Evolutionary conservation across 2,113 vertebrate species (phyloP).

Genomic region (Clarias gariepinus): DNA sequence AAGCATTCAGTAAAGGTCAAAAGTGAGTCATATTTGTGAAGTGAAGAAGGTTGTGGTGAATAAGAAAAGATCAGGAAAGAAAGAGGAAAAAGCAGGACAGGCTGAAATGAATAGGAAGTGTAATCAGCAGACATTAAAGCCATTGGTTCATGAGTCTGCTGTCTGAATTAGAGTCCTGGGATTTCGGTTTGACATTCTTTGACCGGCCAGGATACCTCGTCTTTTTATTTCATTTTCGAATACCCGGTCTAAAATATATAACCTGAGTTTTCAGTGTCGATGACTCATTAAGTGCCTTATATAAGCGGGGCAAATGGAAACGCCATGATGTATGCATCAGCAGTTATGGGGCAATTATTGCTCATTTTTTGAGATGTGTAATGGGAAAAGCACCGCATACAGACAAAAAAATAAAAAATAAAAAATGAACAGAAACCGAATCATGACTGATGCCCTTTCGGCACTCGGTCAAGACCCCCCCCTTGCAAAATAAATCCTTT

Average conservation of each 20-base stretch:
- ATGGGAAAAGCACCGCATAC: background rate
- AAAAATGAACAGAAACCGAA: background rate
- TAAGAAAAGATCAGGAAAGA: conserved; percentile 19
- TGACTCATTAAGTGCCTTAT: conserved; percentile 16
- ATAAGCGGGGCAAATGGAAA: background rate
- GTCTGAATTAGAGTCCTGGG: conserved; percentile 15
- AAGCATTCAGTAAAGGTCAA: conserved; percentile 14
- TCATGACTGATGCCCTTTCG: conserved; percentile 59
- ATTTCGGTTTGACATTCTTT: conserved; percentile 6
- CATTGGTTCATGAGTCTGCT: conserved; percentile 31
- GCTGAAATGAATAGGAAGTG: conserved; percentile 30
- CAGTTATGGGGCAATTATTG: background rate
- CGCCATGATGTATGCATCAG: background rate
- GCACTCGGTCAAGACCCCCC: conserved; percentile 46
- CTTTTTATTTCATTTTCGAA: conserved; percentile 4
- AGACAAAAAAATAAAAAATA: background rate
- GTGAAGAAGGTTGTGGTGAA: background rate
- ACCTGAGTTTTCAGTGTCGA: background rate
- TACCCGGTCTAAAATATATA: conserved; percentile 4
- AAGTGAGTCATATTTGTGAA: conserved; percentile 21
- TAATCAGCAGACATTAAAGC: conserved; percentile 33
- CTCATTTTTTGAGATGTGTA: background rate
- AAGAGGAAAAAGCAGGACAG: background rate
- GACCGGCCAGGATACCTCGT: background rate
- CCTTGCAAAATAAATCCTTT: conserved; percentile 61